Base-by-base conservation (phyloP, 2,113 vertebrate species). In the Rhegmatorhina hoffmannsi region DNA sequence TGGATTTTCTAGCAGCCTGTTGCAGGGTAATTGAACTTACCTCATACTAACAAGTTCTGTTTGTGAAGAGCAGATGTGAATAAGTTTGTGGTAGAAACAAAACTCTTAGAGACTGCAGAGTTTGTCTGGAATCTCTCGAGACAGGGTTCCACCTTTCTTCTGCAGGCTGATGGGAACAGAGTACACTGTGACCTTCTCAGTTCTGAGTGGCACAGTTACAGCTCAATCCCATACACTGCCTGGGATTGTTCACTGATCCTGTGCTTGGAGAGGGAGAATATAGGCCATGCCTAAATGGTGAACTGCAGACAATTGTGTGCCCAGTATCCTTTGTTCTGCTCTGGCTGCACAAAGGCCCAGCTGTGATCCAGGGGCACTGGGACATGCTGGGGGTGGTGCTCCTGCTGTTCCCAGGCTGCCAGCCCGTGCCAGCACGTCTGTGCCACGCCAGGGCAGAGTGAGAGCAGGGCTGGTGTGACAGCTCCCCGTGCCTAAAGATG, bases 271-370 rank as follows among this genome's bases (percentile, higher is more conserved):
- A 84, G 23, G 29, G 52, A 47, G 74, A 86, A 94, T 86, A 81
- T 25, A 95, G 91, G 94, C 64, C 76, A 31, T 40, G 89, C 19
- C 89, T 84, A 59, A 60, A 40, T 8, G 13, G 28, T 55, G 60
- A 91, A 69, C 15, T 47, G 75, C 90, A 94, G 82, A 94, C 55
- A 80, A 66, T 58, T 33, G 43, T 15, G 36, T 72, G 60, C 59
- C 73, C 67, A 73, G 72, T 17, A 69, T 47, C 89, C 76, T 96
- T 96, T 94, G 95, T 92, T 85, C 83, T 76, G 1, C 7, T 40
- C 82, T 55, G 92, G 31, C 72, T 81, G 38, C 68, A 66, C n/a
- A 95, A 93, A 11, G 83, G 74, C 19, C 50, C 55, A 69, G 76
- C 76, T 94, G 83, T 53, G 90, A 78, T 84, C 79, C 83, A 84